A percentile compares a stretch with the other conserved stretches of the same genome.
phyloP scores from a whole-genome alignment of 37 sponge, comb jelly and placozoan species.

The Bolinopsis microptera region DNA sequence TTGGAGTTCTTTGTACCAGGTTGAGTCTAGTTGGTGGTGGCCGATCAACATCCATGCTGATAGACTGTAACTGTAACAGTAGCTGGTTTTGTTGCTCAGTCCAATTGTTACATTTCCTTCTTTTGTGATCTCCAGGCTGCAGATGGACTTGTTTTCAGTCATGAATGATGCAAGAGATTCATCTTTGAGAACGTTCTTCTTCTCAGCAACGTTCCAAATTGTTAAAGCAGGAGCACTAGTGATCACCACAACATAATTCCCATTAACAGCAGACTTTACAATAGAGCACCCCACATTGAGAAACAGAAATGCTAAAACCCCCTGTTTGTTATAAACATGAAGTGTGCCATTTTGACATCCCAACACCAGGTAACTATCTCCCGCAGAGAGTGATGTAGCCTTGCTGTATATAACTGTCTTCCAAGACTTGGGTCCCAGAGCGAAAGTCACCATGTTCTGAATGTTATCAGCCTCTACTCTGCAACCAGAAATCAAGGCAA shows the following conservation, averaged over 20 bases:
- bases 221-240: background rate
- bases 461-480: background rate
- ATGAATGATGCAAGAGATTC: conserved; percentile 8
- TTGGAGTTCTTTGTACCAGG: conserved; percentile 2
- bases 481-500: conserved; percentile 15
- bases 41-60: conserved; percentile 39
- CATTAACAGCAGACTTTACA: background rate
- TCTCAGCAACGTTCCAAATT: conserved; percentile 4
- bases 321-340: conserved; percentile 23
- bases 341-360: conserved; percentile 31
- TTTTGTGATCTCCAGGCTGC: background rate
- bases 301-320: background rate
- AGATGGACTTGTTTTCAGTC: background rate
- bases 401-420: background rate
- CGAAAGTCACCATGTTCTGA: background rate
- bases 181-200: background rate
- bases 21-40: background rate
- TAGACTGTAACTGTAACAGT: background rate
- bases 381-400: background rate
- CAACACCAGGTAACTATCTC: background rate
- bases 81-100: background rate
- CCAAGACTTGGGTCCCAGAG: background rate
- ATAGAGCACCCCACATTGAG: conserved; percentile 25
- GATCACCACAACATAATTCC: background rate
- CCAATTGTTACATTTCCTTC: conserved; percentile 51